A percentile compares a stretch with the other conserved stretches of the same genome.
Evolutionary conservation across 1,140 invertebrate genomes (phyloP).

Genomic region (Acyrthosiphon pisum): DNA sequence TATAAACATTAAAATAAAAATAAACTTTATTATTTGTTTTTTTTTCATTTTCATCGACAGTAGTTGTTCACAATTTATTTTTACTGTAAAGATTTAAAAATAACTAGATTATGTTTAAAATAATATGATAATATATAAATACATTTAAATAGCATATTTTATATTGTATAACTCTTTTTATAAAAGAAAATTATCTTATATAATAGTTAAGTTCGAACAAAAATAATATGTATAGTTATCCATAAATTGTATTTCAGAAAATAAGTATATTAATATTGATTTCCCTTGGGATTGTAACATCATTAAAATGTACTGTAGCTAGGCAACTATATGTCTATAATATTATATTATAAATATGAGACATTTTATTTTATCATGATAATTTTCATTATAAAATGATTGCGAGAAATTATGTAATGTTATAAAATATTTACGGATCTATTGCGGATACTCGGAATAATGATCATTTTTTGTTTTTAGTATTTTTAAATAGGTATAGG

Average conservation of each 20-base stretch:
- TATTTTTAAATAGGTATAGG: neutral
- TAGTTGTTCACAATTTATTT: neutral
- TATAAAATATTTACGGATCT: neutral
- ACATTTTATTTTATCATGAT: neutral
- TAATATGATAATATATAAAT: neutral
- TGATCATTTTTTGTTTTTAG: neutral
- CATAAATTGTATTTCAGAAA: neutral
- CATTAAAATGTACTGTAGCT: neutral
- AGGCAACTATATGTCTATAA: neutral
- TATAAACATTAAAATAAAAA: neutral
- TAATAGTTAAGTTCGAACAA: neutral
- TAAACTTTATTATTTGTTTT: neutral
- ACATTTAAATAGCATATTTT: neutral
- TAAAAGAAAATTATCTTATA: neutral
- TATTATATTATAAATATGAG: constrained; percentile 19
- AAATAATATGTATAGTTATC: neutral
- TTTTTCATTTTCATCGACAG: neutral
- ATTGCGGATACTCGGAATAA: neutral
- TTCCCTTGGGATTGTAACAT: neutral
- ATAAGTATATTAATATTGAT: neutral
- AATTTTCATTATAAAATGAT: neutral
- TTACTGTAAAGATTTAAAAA: neutral
- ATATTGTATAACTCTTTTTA: neutral
- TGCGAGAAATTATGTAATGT: neutral
- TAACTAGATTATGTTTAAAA: neutral